phyloP scores from a whole-genome alignment of 2,113 vertebrate genomes.

The Coracopsis vasa region DNA sequence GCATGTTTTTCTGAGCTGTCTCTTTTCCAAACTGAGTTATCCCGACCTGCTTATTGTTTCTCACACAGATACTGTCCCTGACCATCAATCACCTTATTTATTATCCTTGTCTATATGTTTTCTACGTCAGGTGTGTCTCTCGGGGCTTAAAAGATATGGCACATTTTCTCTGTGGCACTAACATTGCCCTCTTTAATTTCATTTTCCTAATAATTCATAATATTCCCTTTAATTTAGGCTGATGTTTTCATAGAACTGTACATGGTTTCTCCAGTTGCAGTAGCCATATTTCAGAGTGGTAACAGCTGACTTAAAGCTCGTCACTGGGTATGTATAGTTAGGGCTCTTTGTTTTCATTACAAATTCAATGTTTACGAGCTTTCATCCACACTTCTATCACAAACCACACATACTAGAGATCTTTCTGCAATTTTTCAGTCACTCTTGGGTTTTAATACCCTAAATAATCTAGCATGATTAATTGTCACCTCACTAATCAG shows the following conservation, averaged over 20 bases:
- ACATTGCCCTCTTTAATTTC: background rate
- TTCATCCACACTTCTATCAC: background rate
- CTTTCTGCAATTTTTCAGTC: background rate
- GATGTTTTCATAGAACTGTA: background rate
- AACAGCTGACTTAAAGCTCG: background rate
- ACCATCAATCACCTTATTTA: background rate
- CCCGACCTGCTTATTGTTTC: background rate
- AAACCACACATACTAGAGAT: background rate
- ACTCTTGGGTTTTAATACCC: background rate
- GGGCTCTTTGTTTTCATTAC: background rate
- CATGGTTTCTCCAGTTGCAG: background rate
- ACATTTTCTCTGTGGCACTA: background rate
- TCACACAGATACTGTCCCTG: background rate
- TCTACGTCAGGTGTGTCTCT: background rate
- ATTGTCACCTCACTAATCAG: background rate
- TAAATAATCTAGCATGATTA: background rate
- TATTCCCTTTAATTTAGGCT: background rate
- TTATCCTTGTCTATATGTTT: background rate
- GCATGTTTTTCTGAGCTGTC: background rate
- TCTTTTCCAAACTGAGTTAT: background rate
- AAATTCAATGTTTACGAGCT: background rate
- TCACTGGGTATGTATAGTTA: background rate
- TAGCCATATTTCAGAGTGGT: background rate
- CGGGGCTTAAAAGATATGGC: background rate
- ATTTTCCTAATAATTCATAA: background rate